Evolutionary conservation across 2,113 vertebrate genomes (phyloP), one percentile per base, ranked within the genome.

Genomic region (Hepsetus odoe): DNA sequence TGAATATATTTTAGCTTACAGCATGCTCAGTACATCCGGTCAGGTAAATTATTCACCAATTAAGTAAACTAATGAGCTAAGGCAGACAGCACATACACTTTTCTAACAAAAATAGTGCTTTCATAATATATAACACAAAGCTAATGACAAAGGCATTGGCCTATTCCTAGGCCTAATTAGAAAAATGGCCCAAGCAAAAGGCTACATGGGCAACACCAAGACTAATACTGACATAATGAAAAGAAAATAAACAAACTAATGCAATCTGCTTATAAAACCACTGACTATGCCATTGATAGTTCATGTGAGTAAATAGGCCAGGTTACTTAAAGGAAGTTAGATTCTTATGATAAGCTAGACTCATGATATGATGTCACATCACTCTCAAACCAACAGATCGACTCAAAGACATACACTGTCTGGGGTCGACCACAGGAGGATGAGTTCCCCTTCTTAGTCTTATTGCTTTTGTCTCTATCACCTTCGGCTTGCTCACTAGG

Each of bases 261-360:
- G 68, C 53, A 49, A 58, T 51, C 56, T 78, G 16, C 67, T 72
- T 64, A 64, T 13, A 71, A 78, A 71, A 62, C 30, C 67, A 62
- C 42, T 38, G 14, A 72, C 62, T 64, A 72, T 64, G 18, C 44
- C 33, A 51, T 58, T 68, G 55, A 22, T 5, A 16, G 56, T 18
- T 64, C 30, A 61, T 38, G 5, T 10, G 26, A 44, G 38, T n/a
- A 69, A 69, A 32, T 64, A 64, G 76, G 76, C 46, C 74, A 75
- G 13, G 30, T 71, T 62, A 64, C 40, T 58, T 32, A 71, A 72
- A 53, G n/a, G 0, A 58, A 40, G 11, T 38, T 12, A 38, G 18
- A 38, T 32, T n/a, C 22, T 12, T 38, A n/a, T 65, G 28, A 62
- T 33, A 33, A 20, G 18, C n/a, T n/a, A n/a, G n/a, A n/a, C n/a